Evolutionary conservation across 2,113 vertebrate species (phyloP), one percentile per base, ranked within the genome.

Genomic region (Nycticorax nycticorax): DNA sequence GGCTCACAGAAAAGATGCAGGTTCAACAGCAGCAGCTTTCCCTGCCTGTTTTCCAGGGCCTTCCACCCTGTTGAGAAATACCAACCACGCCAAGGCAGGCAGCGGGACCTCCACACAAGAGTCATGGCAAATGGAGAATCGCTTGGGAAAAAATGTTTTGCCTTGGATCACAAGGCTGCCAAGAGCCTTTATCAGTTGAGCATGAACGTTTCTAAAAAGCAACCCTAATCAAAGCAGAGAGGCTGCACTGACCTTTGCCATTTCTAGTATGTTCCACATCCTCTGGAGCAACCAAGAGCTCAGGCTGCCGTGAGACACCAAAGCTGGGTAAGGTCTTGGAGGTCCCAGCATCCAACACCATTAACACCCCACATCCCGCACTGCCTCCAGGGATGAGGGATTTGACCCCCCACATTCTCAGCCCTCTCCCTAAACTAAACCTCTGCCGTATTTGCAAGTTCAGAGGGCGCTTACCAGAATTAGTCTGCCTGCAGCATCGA

Each of bases 281-380:
- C 35, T 35, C 47, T 8, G 47, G 68, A 88, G 47, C n/a, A 23
- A 41, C 62, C 33, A 32, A 92, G 26, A 47, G 33, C 23, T 79
- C 33, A 24, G 32, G 50, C 35, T 69, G 73, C 67, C 0, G 1
- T 1, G 3, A 66, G 33, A 60, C 52, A 52, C 52, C 35, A 60
- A 23, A 2, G 14, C 33, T 11, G 24, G n/a, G 17, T 33, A 69
- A 48, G 30, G 27, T 48, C 43, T 17, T 32, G 28, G 59, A 59
- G 73, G 43, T 62, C 47, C 53, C 57, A 60, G 9, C 23, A 28
- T 24, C 57, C 53, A 76, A 16, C n/a, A 56, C 33, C 28, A 30
- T 3, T 13, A 47, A 45, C 50, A 50, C 5, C 0, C 27, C 1
- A 0, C 53, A 68, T 8, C 69, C 69, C 41, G 18, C 18, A 0